Percentiles rank a stretch among this genome's conserved stretches.
Evolutionary conservation across 2,797 vertebrate species (phyloP).

Genomic region (Anguilla marmorata): DNA sequence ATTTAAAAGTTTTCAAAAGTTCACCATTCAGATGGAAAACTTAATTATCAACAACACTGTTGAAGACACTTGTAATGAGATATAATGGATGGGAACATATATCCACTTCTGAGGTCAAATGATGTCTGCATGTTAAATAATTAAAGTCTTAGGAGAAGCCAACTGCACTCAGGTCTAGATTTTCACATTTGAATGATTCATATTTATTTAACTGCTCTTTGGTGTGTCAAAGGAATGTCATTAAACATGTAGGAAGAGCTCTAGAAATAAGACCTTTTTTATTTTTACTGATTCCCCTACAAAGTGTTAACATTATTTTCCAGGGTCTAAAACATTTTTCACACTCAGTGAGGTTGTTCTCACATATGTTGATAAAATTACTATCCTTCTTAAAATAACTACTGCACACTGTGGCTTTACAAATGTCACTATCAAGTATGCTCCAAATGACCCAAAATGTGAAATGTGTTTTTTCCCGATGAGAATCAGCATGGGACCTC

Average conservation of each 20-base stretch:
- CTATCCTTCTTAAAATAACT: too few species aligned
- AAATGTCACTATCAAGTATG: too few species aligned
- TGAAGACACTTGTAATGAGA: neutral
- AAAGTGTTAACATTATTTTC: constrained; percentile 21
- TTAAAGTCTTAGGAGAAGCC: constrained; percentile 23
- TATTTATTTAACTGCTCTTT: constrained; percentile 20
- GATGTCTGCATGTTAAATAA: constrained; percentile 30
- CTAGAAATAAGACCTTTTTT: neutral
- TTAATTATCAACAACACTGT: neutral
- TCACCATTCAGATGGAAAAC: neutral
- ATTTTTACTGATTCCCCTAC: neutral
- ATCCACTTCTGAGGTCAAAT: neutral
- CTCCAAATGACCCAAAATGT: too few species aligned
- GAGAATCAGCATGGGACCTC: too few species aligned
- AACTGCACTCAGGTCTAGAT: constrained; percentile 35
- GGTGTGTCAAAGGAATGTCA: neutral
- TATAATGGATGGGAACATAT: too few species aligned
- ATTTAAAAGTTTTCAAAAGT: neutral
- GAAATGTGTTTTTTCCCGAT: too few species aligned
- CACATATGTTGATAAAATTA: too few species aligned
- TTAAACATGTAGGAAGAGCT: neutral
- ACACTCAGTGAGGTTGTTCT: too few species aligned
- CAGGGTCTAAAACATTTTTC: neutral
- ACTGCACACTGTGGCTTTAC: too few species aligned
- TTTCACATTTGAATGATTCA: constrained; percentile 25